These are phyloP conservation scores for Latheticus oryzae DNA, from an alignment of 2,888 invertebrate genomes.

Conservation along the genomic window DNA sequence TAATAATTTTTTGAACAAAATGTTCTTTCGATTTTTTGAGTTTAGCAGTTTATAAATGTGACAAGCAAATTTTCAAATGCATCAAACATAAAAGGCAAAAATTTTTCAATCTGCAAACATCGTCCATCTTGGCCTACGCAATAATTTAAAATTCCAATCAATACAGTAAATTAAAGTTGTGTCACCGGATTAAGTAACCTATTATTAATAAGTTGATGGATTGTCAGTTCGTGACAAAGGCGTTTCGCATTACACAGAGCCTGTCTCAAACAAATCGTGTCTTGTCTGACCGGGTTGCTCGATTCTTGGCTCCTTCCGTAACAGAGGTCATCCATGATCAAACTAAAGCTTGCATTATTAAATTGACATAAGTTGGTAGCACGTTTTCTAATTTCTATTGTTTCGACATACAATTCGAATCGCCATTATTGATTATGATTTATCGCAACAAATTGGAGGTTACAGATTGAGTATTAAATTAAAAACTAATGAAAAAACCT, in stretches of 20 bases:
- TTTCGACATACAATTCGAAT: constrained; percentile 41
- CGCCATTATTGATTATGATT: constrained; percentile 44
- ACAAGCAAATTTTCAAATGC: too few relatives aligned
- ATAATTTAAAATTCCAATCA: constrained; percentile 52
- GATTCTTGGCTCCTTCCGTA: constrained; percentile 51
- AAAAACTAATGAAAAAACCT: constrained; percentile 34
- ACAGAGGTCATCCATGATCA: constrained; percentile 49
- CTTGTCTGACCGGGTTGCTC: constrained; percentile 53
- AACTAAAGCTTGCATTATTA: constrained; percentile 45
- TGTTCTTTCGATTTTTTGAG: too few relatives aligned
- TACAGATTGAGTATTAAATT: constrained; percentile 25
- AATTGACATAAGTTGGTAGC: constrained; percentile 46
- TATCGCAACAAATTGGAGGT: constrained; percentile 27
- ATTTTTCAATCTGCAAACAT: too few relatives aligned
- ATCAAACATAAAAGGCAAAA: too few relatives aligned
- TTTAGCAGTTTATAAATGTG: too few relatives aligned
- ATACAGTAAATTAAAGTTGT: constrained; percentile 58
- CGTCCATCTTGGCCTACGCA: constrained; percentile 41
- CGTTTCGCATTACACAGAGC: constrained; percentile 45
- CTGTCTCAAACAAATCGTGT: constrained; percentile 44
- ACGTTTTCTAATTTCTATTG: constrained; percentile 38
- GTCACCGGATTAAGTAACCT: constrained; percentile 60
- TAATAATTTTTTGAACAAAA: too few relatives aligned
- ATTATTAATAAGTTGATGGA: constrained; percentile 61
- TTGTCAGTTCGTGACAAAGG: constrained; percentile 54